Evolutionary conservation across 2,797 vertebrate species (phyloP).

Genomic region (Pipistrellus pipistrellus): DNA sequence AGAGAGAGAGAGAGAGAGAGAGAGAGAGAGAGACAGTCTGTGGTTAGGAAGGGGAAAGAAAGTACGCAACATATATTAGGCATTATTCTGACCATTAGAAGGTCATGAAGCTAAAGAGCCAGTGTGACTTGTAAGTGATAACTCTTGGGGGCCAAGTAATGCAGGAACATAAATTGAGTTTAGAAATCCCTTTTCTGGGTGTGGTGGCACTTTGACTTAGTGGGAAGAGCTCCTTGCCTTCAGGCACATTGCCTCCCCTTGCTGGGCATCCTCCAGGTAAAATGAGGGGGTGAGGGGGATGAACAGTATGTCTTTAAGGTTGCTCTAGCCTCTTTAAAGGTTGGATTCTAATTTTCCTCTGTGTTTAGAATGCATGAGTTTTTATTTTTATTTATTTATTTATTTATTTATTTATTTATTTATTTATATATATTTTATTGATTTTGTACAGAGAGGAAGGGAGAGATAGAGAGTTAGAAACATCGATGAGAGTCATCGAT

Average conservation of each 20-base stretch:
- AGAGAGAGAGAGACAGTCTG: not conserved
- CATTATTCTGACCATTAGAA: not conserved
- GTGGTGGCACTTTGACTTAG: not conserved
- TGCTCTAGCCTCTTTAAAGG: not conserved
- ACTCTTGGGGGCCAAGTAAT: not conserved
- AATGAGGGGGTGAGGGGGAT: not conserved
- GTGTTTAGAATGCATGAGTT: constrained; percentile 36
- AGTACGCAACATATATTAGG: not conserved
- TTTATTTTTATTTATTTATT: too few species aligned
- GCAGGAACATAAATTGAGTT: not conserved
- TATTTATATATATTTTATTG: too few species aligned
- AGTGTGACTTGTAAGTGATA: not conserved
- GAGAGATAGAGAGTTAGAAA: too few species aligned
- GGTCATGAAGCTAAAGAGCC: not conserved
- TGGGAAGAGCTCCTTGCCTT: not conserved
- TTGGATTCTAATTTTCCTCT: not conserved
- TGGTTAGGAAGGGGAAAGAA: not conserved
- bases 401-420: too few species aligned
- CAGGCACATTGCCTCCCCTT: not conserved
- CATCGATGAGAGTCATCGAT: too few species aligned
- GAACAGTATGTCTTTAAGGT: not conserved
- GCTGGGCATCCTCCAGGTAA: not conserved
- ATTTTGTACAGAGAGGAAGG: too few species aligned
- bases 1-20: too few species aligned
- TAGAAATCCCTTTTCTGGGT: not conserved